A percentile compares a stretch with the other conserved stretches of the same genome.
These are phyloP conservation scores for Lontra canadensis DNA, from an alignment of 2,113 vertebrate genomes.

Conservation along the genomic window DNA sequence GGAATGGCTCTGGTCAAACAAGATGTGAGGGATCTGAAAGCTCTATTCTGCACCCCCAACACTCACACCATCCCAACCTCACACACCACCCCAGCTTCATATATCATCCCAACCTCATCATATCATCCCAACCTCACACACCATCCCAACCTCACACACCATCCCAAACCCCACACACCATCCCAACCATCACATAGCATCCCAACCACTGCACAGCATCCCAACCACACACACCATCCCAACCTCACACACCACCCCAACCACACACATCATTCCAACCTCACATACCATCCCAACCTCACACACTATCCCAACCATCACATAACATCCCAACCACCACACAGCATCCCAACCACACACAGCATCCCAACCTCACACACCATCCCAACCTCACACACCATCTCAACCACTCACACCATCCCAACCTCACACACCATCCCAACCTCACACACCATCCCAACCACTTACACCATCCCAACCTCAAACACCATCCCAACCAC, in stretches of 20 bases:
- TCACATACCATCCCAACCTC: not conserved
- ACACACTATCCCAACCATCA: not conserved
- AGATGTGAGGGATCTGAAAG: not conserved
- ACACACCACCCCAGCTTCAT: not conserved
- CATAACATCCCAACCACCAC: not conserved
- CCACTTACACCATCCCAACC: too few species aligned
- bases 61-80: not conserved
- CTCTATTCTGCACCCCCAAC: not conserved
- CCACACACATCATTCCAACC: not conserved
- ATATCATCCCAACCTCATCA: not conserved
- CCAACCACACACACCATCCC: not conserved
- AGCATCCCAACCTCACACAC: not conserved
- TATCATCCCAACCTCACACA: not conserved
- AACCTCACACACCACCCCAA: too few species aligned
- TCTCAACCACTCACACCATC: too few species aligned
- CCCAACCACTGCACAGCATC: rapidly evolving
- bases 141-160: rapidly evolving
- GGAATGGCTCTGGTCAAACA: not conserved
- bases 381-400: not conserved
- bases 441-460: too few species aligned
- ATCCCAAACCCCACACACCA: not conserved
- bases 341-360: not conserved
- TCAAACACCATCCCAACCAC: not conserved
- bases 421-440: not conserved
- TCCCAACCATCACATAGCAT: too few species aligned